Conservation (phyloP, 2,113 vertebrate species). For the Stigmatopora nigra region DNA sequence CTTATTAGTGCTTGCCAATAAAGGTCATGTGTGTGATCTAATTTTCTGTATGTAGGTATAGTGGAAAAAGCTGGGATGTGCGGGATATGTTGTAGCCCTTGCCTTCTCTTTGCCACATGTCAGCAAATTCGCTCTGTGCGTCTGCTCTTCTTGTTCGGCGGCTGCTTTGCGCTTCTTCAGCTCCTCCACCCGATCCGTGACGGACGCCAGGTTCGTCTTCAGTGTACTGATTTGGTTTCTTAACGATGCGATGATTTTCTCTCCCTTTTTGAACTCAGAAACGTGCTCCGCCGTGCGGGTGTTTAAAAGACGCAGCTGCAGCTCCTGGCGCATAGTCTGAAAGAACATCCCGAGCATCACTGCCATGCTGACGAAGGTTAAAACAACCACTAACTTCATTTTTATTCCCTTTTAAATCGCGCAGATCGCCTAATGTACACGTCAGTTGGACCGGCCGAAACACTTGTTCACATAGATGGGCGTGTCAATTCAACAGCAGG, state of each 20-base stretch:
- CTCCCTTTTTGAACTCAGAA: slow-evolving; percentile 31
- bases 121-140: neutral
- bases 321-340: slow-evolving; percentile 55
- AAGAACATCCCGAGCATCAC: slow-evolving; percentile 32
- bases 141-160: rapidly evolving
- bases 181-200: slow-evolving; percentile 1
- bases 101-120: slow-evolving; percentile 53
- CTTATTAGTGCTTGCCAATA: too few species aligned
- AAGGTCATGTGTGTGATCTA: too few species aligned
- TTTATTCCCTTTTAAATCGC: neutral
- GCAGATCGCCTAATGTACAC: neutral
- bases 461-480: slow-evolving; percentile 13
- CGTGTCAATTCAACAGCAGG: slow-evolving; percentile 8
- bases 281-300: neutral
- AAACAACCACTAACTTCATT: slow-evolving; percentile 33
- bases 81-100: neutral
- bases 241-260: slow-evolving; percentile 24
- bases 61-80: neutral
- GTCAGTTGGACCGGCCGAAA: slow-evolving; percentile 35
- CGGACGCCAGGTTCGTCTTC: neutral
- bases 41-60: too few species aligned
- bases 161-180: slow-evolving; percentile 28
- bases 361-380: slow-evolving; percentile 22
- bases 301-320: slow-evolving; percentile 17
- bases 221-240: slow-evolving; percentile 32